These are phyloP conservation scores for Ptychobarbus kaznakovi DNA, from an alignment of 2,797 vertebrate species.

Conservation along the genomic window DNA sequence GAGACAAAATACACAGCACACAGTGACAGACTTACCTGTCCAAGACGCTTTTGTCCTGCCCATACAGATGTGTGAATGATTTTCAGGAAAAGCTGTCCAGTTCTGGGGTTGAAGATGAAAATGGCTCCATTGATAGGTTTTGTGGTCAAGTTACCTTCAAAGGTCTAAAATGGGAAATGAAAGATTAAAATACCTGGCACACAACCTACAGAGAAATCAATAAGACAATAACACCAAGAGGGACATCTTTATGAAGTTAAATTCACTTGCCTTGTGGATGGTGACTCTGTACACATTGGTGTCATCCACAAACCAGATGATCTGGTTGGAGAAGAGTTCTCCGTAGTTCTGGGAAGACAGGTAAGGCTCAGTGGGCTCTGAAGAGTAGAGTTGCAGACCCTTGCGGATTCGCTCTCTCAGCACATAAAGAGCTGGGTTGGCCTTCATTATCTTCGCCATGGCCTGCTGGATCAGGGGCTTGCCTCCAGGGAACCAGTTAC, in stretches of 20 bases:
- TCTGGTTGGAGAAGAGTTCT: constrained; percentile 99
- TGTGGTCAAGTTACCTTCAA: constrained; percentile 99
- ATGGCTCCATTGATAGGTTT: constrained; percentile 99
- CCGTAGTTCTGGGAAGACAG: constrained; percentile 99
- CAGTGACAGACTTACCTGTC: constrained; percentile 81
- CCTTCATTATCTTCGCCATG: constrained; percentile 99
- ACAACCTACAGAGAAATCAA: neutral
- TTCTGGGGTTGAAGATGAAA: constrained; percentile 99
- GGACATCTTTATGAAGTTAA: neutral
- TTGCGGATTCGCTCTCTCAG: constrained; percentile 97
- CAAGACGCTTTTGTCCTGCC: constrained; percentile 98
- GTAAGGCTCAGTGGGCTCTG: constrained; percentile 98
- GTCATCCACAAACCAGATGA: constrained; percentile 99
- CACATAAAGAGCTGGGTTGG: constrained; percentile 97
- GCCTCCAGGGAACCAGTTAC: constrained; percentile 98
- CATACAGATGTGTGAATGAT: constrained; percentile 99
- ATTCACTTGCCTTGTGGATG: constrained; percentile 91
- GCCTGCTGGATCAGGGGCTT: constrained; percentile 99
- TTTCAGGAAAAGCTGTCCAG: constrained; percentile 98
- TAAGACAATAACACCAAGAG: neutral
- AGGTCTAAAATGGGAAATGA: constrained; percentile 80
- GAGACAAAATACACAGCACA: neutral
- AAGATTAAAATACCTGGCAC: neutral
- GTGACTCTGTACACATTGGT: constrained; percentile 99
- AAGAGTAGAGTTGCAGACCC: constrained; percentile 97